Evolutionary conservation across 2,113 vertebrate genomes (phyloP), one percentile per base, ranked within the genome.

Genomic region (Perccottus glenii): DNA sequence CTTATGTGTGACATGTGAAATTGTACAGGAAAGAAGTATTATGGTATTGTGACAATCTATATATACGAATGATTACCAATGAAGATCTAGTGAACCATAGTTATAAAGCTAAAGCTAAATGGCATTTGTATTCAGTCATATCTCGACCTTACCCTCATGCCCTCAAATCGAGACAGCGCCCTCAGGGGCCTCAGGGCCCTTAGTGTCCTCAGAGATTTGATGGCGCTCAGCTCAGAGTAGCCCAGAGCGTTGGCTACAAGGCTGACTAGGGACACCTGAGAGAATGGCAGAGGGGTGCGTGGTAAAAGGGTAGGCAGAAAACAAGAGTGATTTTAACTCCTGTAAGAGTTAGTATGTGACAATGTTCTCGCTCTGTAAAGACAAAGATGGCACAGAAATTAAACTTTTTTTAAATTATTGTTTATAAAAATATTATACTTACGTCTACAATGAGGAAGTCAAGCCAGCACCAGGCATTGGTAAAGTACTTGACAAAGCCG

Each of bases 361-460:
- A 40, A 40, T 40, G 5, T 6, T 6, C 8, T 8, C 38, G 4
- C 8, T 40, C 8, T 6, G 8, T 6, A 8, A 5, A 40, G 38
- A 40, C 38, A 40, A 8, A 40, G 5, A 6, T 40, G 38, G 5
- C 8, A 8, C 38, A 40, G 38, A 40, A 40, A 40, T 40, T 6
- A 1, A 40, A 40, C 5, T 12, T 46, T 5, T 12, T 46, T 16
- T n/a, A n/a, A n/a, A n/a, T n/a, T n/a, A n/a, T n/a, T 10, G 7
- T 35, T 36, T 10, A 48, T 27, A 8, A n/a, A 0, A 33, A 14
- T n/a, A 44, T 9, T 73, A 84, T 92, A 97, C 97, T 11, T 95
- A 99, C 97, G 71, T 98, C 96, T 32, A 99, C 98, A 68, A 99
- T 99, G 69, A 99, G 91, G 88, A 99, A 99, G 92, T 99, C 98